Evolutionary conservation across 2,888 invertebrate species (phyloP).

Genomic region (Leucophenga maculata): DNA sequence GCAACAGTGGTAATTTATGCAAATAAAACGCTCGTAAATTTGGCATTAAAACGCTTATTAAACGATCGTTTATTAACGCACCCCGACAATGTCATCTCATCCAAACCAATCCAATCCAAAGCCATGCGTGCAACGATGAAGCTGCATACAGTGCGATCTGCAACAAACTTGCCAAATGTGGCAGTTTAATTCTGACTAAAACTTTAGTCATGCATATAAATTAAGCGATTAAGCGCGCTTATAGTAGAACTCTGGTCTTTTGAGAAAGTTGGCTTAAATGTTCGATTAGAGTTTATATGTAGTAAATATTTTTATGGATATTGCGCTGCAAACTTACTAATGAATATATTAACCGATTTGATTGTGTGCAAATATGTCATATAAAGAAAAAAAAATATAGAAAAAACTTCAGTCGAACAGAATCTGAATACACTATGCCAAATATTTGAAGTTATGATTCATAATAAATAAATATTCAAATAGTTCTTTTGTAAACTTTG

Average conservation of each 20-base stretch:
- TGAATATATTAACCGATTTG: no score
- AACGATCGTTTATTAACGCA: conserved; percentile 61
- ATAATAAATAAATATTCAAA: no score
- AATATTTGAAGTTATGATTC: no score
- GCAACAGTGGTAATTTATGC: conserved; percentile 67
- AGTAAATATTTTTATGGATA: no score
- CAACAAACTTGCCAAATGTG: conserved; percentile 60
- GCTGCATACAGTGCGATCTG: conserved; percentile 19
- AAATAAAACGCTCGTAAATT: conserved; percentile 69
- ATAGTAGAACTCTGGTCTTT: no score
- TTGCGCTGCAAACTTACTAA: no score
- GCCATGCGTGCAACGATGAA: neutral
- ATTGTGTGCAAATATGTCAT: no score
- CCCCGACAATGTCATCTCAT: conserved; percentile 6
- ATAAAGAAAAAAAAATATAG: no score
- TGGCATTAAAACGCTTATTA: conserved; percentile 66
- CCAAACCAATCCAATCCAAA: conserved; percentile 1
- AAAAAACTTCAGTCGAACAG: no score
- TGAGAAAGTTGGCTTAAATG: conserved; percentile 51
- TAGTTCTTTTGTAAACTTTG: no score
- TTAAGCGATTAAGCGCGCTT: conserved; percentile 58
- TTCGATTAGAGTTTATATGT: conserved; percentile 33
- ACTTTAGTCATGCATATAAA: conserved; percentile 46
- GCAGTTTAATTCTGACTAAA: conserved; percentile 28
- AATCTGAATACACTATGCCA: no score